phyloP scores from a whole-genome alignment of 2,888 invertebrate genomes.

The Podotricha telesiphe region DNA sequence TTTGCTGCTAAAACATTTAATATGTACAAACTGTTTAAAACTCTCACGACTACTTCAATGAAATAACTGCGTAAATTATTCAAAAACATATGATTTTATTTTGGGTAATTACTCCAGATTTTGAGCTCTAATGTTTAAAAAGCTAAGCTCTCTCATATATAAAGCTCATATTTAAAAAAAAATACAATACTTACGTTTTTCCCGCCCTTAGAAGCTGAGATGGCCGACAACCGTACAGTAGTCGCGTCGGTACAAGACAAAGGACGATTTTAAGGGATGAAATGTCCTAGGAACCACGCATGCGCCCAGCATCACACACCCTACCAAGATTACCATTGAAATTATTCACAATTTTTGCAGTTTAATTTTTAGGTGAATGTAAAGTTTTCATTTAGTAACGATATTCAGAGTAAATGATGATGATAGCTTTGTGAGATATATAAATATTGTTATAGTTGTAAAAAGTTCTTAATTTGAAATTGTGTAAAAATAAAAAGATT shows the following conservation, averaged over 20 bases:
- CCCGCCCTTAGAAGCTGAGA: constrained; percentile 45
- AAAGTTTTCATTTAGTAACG: too few relatives aligned
- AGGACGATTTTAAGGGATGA: constrained; percentile 56
- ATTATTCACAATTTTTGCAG: background rate
- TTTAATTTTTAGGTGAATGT: too few relatives aligned
- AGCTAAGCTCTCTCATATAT: background rate
- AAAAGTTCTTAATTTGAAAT: too few relatives aligned
- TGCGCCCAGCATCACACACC: constrained; percentile 53
- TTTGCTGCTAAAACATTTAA: background rate
- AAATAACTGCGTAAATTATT: constrained; percentile 1
- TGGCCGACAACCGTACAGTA: constrained; percentile 32
- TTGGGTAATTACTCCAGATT: background rate
- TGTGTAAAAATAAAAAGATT: too few relatives aligned
- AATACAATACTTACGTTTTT: constrained; percentile 49
- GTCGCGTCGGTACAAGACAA: constrained; percentile 56
- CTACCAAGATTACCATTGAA: constrained; percentile 20
- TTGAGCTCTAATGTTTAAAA: too few relatives aligned
- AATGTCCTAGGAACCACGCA: constrained; percentile 61
- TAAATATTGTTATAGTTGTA: too few relatives aligned
- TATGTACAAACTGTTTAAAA: background rate
- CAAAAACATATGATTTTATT: background rate
- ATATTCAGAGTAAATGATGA: too few relatives aligned
- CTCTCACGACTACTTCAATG: background rate
- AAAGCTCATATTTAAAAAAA: background rate
- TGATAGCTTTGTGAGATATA: too few relatives aligned